phyloP scores from a whole-genome alignment of 2,797 vertebrate genomes.

The Periparus ater region DNA sequence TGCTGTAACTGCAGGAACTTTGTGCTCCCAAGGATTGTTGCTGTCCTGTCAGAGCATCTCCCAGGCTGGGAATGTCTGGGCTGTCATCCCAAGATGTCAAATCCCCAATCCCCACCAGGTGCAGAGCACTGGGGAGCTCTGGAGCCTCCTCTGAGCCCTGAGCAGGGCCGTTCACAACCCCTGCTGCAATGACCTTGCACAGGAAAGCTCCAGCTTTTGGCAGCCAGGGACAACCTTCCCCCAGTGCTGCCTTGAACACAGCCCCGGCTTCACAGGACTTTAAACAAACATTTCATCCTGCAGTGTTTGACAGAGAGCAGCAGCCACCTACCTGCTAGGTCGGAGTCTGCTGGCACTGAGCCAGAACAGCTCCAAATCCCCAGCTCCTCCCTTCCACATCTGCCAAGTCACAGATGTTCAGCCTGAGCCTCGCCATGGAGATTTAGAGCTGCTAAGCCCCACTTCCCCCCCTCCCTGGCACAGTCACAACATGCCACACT shows the following conservation, averaged over 20 bases:
- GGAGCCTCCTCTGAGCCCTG: neutral
- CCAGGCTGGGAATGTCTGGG: neutral
- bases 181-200: neutral
- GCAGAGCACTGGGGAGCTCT: neutral
- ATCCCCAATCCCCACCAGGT: neutral
- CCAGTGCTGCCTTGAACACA: neutral
- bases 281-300: neutral
- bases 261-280: neutral
- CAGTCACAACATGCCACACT: neutral
- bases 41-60: neutral
- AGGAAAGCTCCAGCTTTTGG: neutral
- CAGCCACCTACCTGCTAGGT: neutral
- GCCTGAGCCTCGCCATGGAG: neutral
- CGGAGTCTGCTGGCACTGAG: neutral
- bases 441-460: neutral
- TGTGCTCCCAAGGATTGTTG: neutral
- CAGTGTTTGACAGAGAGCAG: neutral
- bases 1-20: neutral
- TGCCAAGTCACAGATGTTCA: neutral
- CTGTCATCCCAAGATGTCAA: neutral
- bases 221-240: neutral
- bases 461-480: neutral
- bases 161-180: neutral
- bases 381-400: neutral
- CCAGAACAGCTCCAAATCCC: neutral